Conservation (phyloP, 1,140 invertebrate species). For the Heliconius nattereri region DNA sequence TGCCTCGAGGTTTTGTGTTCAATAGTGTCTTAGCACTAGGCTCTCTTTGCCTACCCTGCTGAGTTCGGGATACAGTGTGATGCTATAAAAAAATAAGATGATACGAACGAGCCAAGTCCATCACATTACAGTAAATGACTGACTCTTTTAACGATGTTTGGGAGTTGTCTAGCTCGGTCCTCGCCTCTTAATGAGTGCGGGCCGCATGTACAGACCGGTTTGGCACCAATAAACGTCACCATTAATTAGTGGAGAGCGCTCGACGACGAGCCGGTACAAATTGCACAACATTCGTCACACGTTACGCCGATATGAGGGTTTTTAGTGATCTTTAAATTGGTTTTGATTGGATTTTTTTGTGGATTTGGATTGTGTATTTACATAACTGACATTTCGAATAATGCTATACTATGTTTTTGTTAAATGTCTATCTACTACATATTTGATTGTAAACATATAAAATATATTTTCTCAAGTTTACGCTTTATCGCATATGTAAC, state of each 20-base stretch:
- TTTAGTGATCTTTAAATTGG: constrained; percentile 1
- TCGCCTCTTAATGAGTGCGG: constrained; percentile 19
- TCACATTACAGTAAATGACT: constrained; percentile 13
- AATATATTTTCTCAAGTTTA: too few species aligned
- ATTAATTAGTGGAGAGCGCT: constrained; percentile 64
- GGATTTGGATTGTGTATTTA: not conserved
- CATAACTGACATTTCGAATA: too few species aligned
- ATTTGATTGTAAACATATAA: too few species aligned
- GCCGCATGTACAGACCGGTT: constrained; percentile 44
- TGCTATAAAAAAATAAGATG: not conserved
- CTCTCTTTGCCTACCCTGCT: too few species aligned
- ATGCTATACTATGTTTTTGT: too few species aligned
- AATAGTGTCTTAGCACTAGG: too few species aligned
- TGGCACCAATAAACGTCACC: constrained; percentile 64
- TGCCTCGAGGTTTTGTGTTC: too few species aligned
- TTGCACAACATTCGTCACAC: constrained; percentile 56
- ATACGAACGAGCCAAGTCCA: not conserved
- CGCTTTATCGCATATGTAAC: too few species aligned
- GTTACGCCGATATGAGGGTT: constrained; percentile 31
- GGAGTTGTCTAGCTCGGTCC: constrained; percentile 17
- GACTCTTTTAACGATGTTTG: constrained; percentile 22
- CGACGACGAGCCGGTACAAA: constrained; percentile 68
- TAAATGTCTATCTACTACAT: too few species aligned
- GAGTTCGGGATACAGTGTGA: too few species aligned
- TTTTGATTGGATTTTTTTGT: not conserved